Base-by-base conservation (phyloP, 2,113 vertebrate species). In the Phylloscopus whistleri region DNA sequence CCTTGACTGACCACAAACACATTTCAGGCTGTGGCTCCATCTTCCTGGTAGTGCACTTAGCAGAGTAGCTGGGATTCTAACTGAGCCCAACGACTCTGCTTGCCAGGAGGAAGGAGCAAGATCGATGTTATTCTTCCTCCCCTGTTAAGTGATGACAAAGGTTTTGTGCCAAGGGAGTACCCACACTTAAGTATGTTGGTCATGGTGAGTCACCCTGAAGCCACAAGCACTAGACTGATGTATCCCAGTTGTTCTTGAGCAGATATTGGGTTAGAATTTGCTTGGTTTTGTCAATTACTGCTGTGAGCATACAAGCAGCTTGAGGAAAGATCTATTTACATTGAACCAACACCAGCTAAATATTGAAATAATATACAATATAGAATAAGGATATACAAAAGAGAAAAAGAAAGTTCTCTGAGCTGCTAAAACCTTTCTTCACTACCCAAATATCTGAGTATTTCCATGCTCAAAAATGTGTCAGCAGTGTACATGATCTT, bases 141-240 rank as follows among this genome's bases (percentile, higher is more conserved):
- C 16, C 79, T 76, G 70, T 69, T 85, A 92, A 83, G 83, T 69
- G 78, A 56, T 83, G 82, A 85, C 70, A 83, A 82, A 85, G 41
- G 37, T 67, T 94, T 63, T 72, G 56, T 94, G 87, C 81, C 80
- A 87, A 82, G 77, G 31, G 53, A 91, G 67, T 83, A 88, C 90
- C 78, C 82, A 91, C 67, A 76, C n/a, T 83, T 58, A 90, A 94
- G 37, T 73, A 18, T 46, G 31, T 90, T 85, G 90, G 85, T 86
- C 72, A 10, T 28, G 46, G 51, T 90, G 92, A 95, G 68, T 95
- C 89, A 94, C 31, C 37, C 68, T 87, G 69, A 91, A 84, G 69
- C 91, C 81, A 68, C 95, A 91, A 96, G 48, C 63, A 56, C 44
- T 76, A 77, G n/a, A 60, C 28, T 68, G 60, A 81, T 35, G n/a